Evolutionary conservation across 2,113 vertebrate genomes (phyloP), one percentile per base, ranked within the genome.

Genomic region (Ursus arctos): DNA sequence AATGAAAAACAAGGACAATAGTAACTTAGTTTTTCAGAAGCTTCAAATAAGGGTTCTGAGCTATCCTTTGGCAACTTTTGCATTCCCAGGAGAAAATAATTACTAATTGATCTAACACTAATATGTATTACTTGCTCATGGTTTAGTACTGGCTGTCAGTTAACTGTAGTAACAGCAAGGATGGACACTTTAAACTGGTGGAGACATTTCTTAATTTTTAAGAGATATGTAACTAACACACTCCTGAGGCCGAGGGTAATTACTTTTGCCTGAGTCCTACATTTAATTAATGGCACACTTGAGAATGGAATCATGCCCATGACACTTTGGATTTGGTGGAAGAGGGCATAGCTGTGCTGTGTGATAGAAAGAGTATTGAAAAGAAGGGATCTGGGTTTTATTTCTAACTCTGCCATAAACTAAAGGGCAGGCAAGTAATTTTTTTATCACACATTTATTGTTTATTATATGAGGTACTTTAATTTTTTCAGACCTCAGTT

Each of bases 31-130:
- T 55, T 74, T 91, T 88, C 1, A 53, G 57, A 63, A 82, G 7
- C 14, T n/a, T 94, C 28, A 88, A 88, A 76, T 84, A 95, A 79
- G 18, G 11, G 4, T 53, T 93, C 83, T 79, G 13, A 94, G n/a
- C 49, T 43, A 91, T 57, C 51, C 28, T 61, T 49, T 77, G 43
- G 7, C 14, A 91, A n/a, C 12, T 55, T 91, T 69, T 47, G 4
- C 22, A 83, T 43, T 83, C 81, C 43, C 11, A 57, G 28, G 7
- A 76, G 12, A 67, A 90, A 87, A 87, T 72, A 36, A 61, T 76
- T 87, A 22, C 4, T 79, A 57, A 59, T 63, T 15, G 19, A 53
- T 21, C 33, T 0, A 81, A 40, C 26, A 43, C 4, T 74, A 28
- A 6, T 31, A 8, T 43, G 22, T 6, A 24, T 84, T 74, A 61